Conservation (phyloP, 2,113 vertebrate genomes). For the Brachyhypopomus gauderio region DNA sequence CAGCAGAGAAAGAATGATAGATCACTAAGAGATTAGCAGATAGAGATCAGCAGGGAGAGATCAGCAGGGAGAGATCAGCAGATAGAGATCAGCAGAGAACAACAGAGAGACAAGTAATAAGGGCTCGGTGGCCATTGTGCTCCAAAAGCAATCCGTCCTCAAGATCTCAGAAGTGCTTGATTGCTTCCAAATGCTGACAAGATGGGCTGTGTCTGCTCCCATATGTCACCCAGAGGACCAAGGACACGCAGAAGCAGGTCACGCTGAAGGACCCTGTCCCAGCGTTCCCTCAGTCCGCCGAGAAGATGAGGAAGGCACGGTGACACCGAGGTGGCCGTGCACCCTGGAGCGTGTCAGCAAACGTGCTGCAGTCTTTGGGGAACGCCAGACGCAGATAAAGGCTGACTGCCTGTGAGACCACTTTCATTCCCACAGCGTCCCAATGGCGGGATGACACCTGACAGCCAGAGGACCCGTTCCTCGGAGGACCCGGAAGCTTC, state of each 20-base stretch:
- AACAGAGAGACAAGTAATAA: background rate
- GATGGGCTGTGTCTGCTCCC: slow-evolving; percentile 27
- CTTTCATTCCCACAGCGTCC: background rate
- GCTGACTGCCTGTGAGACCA: background rate
- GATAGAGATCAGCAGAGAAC: too few relatives aligned
- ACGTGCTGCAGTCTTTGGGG: background rate
- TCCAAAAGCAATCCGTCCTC: slow-evolving; percentile 28
- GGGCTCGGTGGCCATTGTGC: slow-evolving; percentile 25
- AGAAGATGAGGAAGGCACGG: slow-evolving; percentile 8
- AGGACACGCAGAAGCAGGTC: slow-evolving; percentile 33
- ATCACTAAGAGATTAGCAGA: too few relatives aligned
- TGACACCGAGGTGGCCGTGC: slow-evolving; percentile 8
- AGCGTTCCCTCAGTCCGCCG: slow-evolving; percentile 19
- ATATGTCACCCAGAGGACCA: slow-evolving; percentile 35
- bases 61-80: too few relatives aligned
- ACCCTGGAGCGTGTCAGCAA: slow-evolving; percentile 1
- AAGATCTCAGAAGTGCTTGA: slow-evolving; percentile 19
- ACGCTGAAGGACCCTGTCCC: background rate
- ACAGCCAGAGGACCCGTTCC: background rate
- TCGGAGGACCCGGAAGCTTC: background rate
- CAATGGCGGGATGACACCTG: background rate
- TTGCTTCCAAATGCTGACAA: slow-evolving; percentile 34
- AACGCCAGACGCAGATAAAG: background rate
- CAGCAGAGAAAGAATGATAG: too few relatives aligned
- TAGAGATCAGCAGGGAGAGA: too few relatives aligned